phyloP scores from a whole-genome alignment of 2,797 vertebrate genomes.

The Helostoma temminkii region DNA sequence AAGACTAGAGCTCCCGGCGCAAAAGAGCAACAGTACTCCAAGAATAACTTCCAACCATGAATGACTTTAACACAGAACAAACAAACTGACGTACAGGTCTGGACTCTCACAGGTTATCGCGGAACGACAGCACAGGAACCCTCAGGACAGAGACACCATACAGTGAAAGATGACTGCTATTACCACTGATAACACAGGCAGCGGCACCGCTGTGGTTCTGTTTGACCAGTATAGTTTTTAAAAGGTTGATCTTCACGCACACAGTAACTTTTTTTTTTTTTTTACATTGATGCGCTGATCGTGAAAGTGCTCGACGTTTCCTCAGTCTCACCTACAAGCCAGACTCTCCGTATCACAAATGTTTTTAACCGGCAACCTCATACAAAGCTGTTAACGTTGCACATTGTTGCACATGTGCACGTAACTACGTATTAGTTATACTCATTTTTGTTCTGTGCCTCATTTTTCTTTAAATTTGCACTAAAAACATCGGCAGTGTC shows the following conservation, averaged over 20 bases:
- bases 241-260: not conserved
- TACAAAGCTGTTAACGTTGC: not conserved
- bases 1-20: constrained; percentile 15
- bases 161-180: constrained; percentile 1
- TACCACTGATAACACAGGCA: not conserved
- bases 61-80: not conserved
- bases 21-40: not conserved
- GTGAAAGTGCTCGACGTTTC: constrained; percentile 10
- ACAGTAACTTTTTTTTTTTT: constrained; percentile 70
- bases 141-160: not conserved
- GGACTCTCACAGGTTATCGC: no score
- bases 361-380: not conserved
- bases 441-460: not conserved
- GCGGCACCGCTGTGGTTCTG: accelerated
- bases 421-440: not conserved
- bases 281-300: constrained; percentile 7
- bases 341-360: not conserved
- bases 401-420: not conserved
- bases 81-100: no score
- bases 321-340: not conserved
- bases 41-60: not conserved
- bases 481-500: not conserved
- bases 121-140: not conserved
- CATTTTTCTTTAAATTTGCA: not conserved
- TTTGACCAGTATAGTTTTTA: not conserved